Percentiles rank a stretch among this genome's conserved stretches.
Evolutionary conservation across 2,797 vertebrate species (phyloP).

Genomic region (Xiphorhynchus erythropygius): DNA sequence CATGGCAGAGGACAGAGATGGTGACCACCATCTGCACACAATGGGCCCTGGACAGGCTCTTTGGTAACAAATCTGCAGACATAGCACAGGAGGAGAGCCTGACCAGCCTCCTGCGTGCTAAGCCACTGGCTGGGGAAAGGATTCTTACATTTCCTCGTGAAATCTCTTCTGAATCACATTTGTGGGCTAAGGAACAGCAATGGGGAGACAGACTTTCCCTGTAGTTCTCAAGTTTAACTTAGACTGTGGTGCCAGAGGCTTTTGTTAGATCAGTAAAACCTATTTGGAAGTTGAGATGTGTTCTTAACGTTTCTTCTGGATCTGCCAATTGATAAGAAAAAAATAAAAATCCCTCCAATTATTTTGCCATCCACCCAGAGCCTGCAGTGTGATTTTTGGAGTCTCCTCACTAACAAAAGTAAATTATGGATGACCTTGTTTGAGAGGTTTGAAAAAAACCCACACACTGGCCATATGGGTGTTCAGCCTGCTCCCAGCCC

Average conservation of each 20-base stretch:
- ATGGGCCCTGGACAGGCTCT: neutral
- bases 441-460: neutral
- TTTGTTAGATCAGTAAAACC: neutral
- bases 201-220: neutral
- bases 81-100: neutral
- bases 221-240: neutral
- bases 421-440: neutral
- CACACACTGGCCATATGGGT: neutral
- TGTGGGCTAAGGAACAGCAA: neutral
- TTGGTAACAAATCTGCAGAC: neutral
- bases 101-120: neutral
- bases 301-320: neutral
- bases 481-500: accelerated
- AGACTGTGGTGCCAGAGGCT: neutral
- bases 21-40: neutral
- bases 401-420: neutral
- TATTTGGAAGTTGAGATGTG: neutral
- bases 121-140: neutral
- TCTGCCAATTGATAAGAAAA: neutral
- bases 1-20: accelerated
- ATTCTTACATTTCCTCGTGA: neutral
- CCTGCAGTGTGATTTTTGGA: neutral
- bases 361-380: neutral
- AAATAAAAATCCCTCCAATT: neutral
- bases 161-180: neutral